Conservation (phyloP, 1,140 invertebrate species). For the Drosophila willistoni region DNA sequence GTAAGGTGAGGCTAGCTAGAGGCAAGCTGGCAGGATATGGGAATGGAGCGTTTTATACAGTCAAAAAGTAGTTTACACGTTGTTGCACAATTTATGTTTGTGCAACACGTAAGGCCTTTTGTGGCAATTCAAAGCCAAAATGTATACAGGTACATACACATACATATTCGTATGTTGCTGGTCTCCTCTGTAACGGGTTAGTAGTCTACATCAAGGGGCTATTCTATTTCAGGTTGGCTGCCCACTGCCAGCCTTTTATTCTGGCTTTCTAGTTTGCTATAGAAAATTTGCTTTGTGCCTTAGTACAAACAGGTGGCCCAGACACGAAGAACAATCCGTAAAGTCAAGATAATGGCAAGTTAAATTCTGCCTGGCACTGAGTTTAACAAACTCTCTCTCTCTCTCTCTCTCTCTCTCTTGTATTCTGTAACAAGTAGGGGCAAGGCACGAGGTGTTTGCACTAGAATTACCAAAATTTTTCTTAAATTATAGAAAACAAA, state of each 20-base stretch:
- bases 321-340: constrained; percentile 39
- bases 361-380: constrained; percentile 21
- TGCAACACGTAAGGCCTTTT: constrained; percentile 79
- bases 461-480: constrained; percentile 11
- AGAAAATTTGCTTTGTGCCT: constrained; percentile 37
- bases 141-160: constrained; percentile 37
- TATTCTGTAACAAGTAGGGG: constrained; percentile 17
- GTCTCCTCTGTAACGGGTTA: neutral
- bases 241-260: constrained; percentile 41
- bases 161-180: constrained; percentile 7
- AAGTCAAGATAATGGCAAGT: constrained; percentile 31
- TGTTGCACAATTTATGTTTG: constrained; percentile 83
- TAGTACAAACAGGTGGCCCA: neutral
- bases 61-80: constrained; percentile 83
- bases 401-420: too few species aligned
- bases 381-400: constrained; percentile 20
- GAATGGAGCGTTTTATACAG: constrained; percentile 73
- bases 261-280: constrained; percentile 37
- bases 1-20: constrained; percentile 15
- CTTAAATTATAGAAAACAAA: constrained; percentile 41
- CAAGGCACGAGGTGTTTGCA: neutral
- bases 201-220: constrained; percentile 33
- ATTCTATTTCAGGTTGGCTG: constrained; percentile 29
- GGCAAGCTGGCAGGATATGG: constrained; percentile 48
- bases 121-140: constrained; percentile 53